These are phyloP conservation scores for Dasypogon diadema DNA, from an alignment of 2,888 invertebrate species.

Conservation along the genomic window DNA sequence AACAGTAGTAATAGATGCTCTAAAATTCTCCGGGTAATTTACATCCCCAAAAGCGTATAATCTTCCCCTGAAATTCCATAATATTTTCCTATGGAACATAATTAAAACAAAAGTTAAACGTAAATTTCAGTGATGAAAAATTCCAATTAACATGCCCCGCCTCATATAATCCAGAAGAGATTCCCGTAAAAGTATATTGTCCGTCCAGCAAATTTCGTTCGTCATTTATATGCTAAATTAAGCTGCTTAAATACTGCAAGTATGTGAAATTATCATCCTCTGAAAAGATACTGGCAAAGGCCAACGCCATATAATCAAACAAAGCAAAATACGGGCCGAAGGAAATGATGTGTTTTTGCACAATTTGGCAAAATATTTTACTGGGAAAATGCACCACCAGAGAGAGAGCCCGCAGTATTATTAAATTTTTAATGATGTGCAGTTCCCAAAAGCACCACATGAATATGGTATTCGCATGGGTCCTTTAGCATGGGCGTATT, in stretches of 20 bases:
- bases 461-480: neutral
- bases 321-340: constrained; percentile 43
- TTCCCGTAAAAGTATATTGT: too few species aligned
- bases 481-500: neutral
- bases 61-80: too few species aligned
- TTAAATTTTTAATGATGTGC: constrained; percentile 45
- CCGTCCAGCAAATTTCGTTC: constrained; percentile 2
- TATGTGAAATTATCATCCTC: constrained; percentile 29
- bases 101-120: too few species aligned
- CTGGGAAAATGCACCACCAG: constrained; percentile 22
- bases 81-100: too few species aligned
- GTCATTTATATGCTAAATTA: constrained; percentile 47
- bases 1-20: too few species aligned
- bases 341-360: constrained; percentile 42
- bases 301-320: constrained; percentile 36
- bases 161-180: too few species aligned
- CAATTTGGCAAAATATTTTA: constrained; percentile 34
- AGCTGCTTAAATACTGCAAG: constrained; percentile 44
- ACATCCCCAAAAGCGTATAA: too few species aligned
- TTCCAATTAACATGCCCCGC: too few species aligned
- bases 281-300: constrained; percentile 32
- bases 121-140: too few species aligned
- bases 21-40: too few species aligned
- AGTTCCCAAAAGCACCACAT: neutral
- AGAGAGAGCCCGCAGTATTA: constrained; percentile 33